A percentile compares a stretch with the other conserved stretches of the same genome.
phyloP scores from a whole-genome alignment of 2,113 vertebrate species.

The Orcinus orca region DNA sequence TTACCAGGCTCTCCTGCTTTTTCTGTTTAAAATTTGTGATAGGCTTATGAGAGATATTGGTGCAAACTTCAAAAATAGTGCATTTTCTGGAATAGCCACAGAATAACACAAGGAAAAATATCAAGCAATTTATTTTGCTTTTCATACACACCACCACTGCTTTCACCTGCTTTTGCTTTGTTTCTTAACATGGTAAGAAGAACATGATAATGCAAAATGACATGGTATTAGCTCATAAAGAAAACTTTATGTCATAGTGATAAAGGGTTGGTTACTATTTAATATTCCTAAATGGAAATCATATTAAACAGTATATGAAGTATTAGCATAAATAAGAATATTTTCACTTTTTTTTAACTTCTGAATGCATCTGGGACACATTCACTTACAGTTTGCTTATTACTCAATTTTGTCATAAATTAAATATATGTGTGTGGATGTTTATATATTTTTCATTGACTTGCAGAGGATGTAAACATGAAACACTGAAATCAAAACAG shows the following conservation, averaged over 20 bases:
- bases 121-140: neutral
- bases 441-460: neutral
- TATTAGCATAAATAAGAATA: neutral
- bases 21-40: neutral
- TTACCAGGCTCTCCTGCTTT: neutral
- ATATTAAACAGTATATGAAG: neutral
- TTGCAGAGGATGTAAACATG: neutral
- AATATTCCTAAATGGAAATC: neutral
- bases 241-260: neutral
- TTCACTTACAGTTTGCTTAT: neutral
- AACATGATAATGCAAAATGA: neutral
- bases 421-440: neutral
- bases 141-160: neutral
- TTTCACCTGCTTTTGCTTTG: neutral
- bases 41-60: neutral
- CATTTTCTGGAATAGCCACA: neutral
- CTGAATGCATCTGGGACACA: neutral
- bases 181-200: neutral
- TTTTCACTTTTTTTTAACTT: neutral
- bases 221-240: neutral
- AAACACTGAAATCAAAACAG: neutral
- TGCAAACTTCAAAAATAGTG: neutral
- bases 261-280: neutral
- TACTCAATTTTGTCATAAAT: neutral
- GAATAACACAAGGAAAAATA: neutral